A percentile compares a stretch with the other conserved stretches of the same genome.
phyloP scores from a whole-genome alignment of 1,140 invertebrate genomes.

The Diorhabda elongata region DNA sequence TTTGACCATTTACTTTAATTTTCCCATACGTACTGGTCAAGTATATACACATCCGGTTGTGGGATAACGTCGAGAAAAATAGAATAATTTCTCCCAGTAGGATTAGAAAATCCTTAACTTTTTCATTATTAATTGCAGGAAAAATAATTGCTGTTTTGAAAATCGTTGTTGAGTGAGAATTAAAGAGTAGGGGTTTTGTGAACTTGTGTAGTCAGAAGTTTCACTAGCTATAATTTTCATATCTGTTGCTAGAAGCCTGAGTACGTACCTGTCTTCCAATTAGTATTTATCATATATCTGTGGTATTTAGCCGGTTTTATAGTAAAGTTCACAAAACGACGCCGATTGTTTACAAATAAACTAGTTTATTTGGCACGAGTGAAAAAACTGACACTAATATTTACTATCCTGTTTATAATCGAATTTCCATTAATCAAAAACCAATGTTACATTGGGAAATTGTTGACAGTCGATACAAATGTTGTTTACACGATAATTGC shows the following conservation, averaged over 20 bases:
- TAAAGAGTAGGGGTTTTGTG: not conserved
- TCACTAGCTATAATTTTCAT: not conserved
- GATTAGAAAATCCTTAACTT: not conserved
- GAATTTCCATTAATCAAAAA: too few relatives aligned
- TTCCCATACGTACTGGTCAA: slow-evolving; percentile 26
- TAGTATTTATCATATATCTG: too few relatives aligned
- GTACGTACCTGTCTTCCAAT: slow-evolving; percentile 4
- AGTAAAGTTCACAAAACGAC: too few relatives aligned
- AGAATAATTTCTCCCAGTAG: slow-evolving; percentile 4
- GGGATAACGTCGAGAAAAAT: slow-evolving; percentile 12
- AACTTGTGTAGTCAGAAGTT: slow-evolving; percentile 4
- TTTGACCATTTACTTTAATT: not conserved
- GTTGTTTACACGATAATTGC: too few relatives aligned
- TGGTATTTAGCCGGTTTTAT: too few relatives aligned
- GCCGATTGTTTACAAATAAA: too few relatives aligned
- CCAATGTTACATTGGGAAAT: too few relatives aligned
- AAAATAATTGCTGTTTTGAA: slow-evolving; percentile 27
- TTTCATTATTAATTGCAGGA: slow-evolving; percentile 31
- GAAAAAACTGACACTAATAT: too few relatives aligned
- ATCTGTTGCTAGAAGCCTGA: not conserved
- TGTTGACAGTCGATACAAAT: too few relatives aligned
- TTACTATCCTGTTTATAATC: too few relatives aligned
- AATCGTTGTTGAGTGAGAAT: not conserved
- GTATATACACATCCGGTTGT: slow-evolving; percentile 31
- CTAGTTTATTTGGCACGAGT: too few relatives aligned